Conservation (phyloP, 2,797 vertebrate genomes). For the Hydrophis major region DNA sequence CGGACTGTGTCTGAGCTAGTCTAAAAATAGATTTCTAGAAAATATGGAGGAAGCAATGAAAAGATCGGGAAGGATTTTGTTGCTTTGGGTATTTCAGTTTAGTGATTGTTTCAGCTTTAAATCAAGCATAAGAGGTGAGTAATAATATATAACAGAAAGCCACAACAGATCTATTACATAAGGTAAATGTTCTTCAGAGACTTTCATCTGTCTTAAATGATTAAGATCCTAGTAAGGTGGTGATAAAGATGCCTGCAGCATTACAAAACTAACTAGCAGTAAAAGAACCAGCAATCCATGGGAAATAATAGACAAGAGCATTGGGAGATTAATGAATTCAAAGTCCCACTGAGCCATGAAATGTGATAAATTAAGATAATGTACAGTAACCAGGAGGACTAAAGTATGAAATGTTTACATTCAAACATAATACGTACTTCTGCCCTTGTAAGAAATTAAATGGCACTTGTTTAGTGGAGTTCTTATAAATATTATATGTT, state of each 20-base stretch:
- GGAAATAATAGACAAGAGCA: neutral
- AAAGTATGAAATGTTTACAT: neutral
- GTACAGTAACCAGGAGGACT: neutral
- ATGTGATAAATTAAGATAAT: neutral
- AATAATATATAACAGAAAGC: slow-evolving; percentile 6
- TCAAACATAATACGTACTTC: neutral
- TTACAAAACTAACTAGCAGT: neutral
- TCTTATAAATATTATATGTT: neutral
- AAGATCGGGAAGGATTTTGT: slow-evolving; percentile 37
- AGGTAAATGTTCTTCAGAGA: slow-evolving; percentile 21
- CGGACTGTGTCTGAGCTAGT: slow-evolving; percentile 35
- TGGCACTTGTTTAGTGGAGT: neutral
- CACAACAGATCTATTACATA: slow-evolving; percentile 5
- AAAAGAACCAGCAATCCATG: neutral
- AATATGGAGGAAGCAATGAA: slow-evolving; percentile 46
- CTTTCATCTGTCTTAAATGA: neutral
- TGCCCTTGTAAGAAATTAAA: neutral
- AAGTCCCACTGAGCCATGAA: neutral
- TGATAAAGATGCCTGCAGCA: neutral
- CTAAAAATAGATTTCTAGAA: slow-evolving; percentile 61
- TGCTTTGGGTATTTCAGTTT: slow-evolving; percentile 31
- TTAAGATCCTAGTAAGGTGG: slow-evolving; percentile 4
- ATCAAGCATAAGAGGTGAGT: slow-evolving; percentile 28
- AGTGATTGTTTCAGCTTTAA: slow-evolving; percentile 34
- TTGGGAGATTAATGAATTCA: neutral